Evolutionary conservation across 2,888 invertebrate genomes (phyloP), one percentile per base, ranked within the genome.

Genomic region (Pollenia angustigena): DNA sequence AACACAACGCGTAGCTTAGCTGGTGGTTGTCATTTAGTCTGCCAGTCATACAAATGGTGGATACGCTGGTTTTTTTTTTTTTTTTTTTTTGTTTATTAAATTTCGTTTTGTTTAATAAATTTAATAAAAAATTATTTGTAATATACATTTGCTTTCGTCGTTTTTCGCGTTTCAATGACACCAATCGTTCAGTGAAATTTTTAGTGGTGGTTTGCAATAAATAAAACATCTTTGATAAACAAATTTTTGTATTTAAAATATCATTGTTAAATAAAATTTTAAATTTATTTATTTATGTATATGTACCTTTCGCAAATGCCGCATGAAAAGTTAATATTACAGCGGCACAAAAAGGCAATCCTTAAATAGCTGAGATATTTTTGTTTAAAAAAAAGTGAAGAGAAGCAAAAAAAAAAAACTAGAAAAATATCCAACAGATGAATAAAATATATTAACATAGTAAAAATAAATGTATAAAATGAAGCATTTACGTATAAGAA

Each of bases 1-100:
- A 12, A 72, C 66, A 68, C 76, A 74, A 80, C 76, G 78, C 56
- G 72, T 81, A 78, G 78, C 48, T 68, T 68, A 18, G 71, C 50
- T 78, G 54, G 48, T 75, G 69, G 69, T 75, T 64, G 79, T 81
- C 68, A 46, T 74, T 32, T 18, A 69, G 64, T 64, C 68, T 58
- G 50, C 46, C 69, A 69, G 66, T 52, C 40, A 68, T 1, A 7
- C 46, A 58, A 68, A 48, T 74, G 60, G 66, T 81, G 80, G 69
- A 82, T 79, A 52, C 62, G 32, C 72, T 69, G 56, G 68, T 50
- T 66, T 68, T 44, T 14, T 4, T 74, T 18, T 60, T 23, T n/a
- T n/a, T n/a, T 50, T 66, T 68, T 44, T 14, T 4, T 74, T 18
- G 52, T 23, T 60, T 71, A 16, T 16, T 66, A 52, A 66, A 72